phyloP scores from a whole-genome alignment of 2,113 vertebrate genomes.

The Poeciliopsis retropinna region DNA sequence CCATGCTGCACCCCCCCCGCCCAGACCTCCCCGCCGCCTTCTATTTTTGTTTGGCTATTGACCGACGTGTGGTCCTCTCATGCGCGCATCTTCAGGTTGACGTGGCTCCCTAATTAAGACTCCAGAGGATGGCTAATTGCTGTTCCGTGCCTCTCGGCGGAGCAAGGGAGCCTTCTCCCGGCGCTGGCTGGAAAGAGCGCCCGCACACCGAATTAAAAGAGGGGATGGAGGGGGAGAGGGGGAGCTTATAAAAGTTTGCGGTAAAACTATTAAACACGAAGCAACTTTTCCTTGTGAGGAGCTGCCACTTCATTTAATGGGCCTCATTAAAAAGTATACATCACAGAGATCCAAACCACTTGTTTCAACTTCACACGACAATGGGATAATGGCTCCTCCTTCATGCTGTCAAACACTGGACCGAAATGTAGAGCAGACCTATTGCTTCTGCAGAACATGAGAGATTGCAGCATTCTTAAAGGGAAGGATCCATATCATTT shows the following conservation, averaged over 20 bases:
- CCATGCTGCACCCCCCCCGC: constrained; percentile 33
- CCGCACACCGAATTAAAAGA: constrained; percentile 73
- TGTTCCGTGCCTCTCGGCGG: constrained; percentile 77
- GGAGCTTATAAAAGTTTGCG: constrained; percentile 79
- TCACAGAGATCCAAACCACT: constrained; percentile 73
- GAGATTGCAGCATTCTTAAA: constrained; percentile 46
- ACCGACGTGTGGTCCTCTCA: constrained; percentile 78
- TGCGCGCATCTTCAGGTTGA: constrained; percentile 77
- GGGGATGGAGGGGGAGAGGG: constrained; percentile 1
- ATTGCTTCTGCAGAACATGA: constrained; percentile 46
- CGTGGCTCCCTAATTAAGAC: constrained; percentile 82
- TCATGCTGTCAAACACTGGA: constrained; percentile 61
- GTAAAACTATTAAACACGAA: constrained; percentile 81
- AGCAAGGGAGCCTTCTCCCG: constrained; percentile 73
- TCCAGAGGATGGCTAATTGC: constrained; percentile 83
- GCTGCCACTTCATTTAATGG: constrained; percentile 82
- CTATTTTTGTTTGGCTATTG: constrained; percentile 83
- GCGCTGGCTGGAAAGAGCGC: constrained; percentile 76
- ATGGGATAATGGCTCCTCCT: constrained; percentile 69
- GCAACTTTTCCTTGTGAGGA: constrained; percentile 80
- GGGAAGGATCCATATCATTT: constrained; percentile 63
- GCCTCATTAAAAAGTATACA: constrained; percentile 83
- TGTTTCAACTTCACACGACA: constrained; percentile 67
- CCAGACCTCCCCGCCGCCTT: constrained; percentile 69
- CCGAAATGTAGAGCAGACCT: constrained; percentile 62